Percentiles rank a stretch among this genome's conserved stretches.
phyloP scores from a whole-genome alignment of 1,140 invertebrate species.

The Drosophila pruinosa region DNA sequence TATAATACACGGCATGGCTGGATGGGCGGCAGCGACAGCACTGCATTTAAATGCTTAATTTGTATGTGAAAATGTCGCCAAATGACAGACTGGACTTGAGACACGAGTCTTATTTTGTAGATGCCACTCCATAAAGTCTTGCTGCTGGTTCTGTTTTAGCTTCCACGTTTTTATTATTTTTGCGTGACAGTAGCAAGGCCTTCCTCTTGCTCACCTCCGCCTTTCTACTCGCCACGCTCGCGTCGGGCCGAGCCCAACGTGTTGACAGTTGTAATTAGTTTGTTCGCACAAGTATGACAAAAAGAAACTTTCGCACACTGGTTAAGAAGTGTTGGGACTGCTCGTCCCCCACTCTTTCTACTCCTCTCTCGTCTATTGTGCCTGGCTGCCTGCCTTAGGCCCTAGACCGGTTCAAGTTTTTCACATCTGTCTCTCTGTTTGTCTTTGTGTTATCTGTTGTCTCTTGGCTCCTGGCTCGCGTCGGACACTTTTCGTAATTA shows the following conservation, averaged over 20 bases:
- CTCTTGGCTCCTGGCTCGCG: constrained; percentile 1
- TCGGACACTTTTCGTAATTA: constrained; percentile 60
- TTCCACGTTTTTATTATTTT: constrained; percentile 52
- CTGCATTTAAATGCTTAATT: constrained; percentile 68
- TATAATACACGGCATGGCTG: not conserved
- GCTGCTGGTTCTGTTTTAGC: constrained; percentile 16
- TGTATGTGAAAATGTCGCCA: constrained; percentile 42
- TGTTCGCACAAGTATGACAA: constrained; percentile 80
- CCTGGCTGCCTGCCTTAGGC: not conserved
- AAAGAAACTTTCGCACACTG: constrained; percentile 64
- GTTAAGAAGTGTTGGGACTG: constrained; percentile 17
- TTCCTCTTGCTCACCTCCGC: constrained; percentile 1
- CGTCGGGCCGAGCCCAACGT: constrained; percentile 42
- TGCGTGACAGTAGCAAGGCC: constrained; percentile 50
- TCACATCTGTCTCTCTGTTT: constrained; percentile 42
- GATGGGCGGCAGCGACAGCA: not conserved
- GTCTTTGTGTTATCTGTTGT: constrained; percentile 5
- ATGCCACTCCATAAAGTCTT: constrained; percentile 43
- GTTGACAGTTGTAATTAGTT: constrained; percentile 81
- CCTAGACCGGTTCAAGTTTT: constrained; percentile 21
- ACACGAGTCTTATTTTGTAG: constrained; percentile 21
- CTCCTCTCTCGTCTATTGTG: too few species aligned
- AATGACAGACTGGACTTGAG: not conserved
- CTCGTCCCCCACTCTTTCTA: not conserved
- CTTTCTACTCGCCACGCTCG: not conserved